Percentiles rank a stretch among this genome's conserved stretches.
These are phyloP conservation scores for Ictidomys tridecemlineatus DNA, from an alignment of 2,113 vertebrate species.

Conservation along the genomic window DNA sequence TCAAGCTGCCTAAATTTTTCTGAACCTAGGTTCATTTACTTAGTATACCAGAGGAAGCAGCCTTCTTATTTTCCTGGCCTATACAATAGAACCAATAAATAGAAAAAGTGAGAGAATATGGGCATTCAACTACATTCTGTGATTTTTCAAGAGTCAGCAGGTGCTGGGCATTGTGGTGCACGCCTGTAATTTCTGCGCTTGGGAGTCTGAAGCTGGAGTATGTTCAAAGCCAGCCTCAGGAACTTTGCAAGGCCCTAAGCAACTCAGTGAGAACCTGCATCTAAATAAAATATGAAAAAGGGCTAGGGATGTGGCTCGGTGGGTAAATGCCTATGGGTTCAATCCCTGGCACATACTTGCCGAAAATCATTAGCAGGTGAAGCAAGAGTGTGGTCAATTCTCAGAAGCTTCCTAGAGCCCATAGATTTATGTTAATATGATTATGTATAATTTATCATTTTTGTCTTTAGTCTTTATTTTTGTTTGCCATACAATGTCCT, in stretches of 20 bases:
- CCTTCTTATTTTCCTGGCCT: neutral
- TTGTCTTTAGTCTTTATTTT: constrained; percentile 10
- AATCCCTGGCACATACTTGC: no score
- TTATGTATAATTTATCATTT: neutral
- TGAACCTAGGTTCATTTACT: neutral
- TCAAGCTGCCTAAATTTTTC: neutral
- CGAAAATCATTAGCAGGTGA: neutral
- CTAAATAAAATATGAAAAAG: no score
- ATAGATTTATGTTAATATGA: neutral
- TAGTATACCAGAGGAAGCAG: neutral
- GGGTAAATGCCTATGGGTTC: no score
- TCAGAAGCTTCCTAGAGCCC: neutral
- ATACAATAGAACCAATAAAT: neutral
- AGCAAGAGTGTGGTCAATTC: neutral
- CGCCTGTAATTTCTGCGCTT: no score
- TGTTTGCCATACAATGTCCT: neutral
- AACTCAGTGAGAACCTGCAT: no score
- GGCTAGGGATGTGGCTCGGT: no score
- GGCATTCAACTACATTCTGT: neutral
- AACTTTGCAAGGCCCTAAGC: no score
- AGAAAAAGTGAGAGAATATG: neutral
- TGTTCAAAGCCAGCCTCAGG: no score
- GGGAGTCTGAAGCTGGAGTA: no score
- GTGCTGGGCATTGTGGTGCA: no score
- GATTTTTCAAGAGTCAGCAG: neutral